These are phyloP conservation scores for Aethes cnicana DNA, from an alignment of 2,888 invertebrate species.

Conservation along the genomic window DNA sequence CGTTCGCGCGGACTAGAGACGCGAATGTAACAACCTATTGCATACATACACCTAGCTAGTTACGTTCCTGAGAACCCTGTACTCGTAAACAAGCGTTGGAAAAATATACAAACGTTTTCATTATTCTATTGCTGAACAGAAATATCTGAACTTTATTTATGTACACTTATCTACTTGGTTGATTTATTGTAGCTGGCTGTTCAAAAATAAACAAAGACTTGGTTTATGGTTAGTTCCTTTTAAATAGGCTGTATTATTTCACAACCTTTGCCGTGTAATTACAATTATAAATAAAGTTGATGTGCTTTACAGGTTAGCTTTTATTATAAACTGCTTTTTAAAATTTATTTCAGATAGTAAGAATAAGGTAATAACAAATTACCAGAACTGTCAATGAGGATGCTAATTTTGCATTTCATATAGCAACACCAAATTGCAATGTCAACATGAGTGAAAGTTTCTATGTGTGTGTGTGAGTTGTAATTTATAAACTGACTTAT, in stretches of 20 bases:
- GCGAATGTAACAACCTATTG: slow-evolving; percentile 20
- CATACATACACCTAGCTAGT: slow-evolving; percentile 24
- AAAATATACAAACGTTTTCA: slow-evolving; percentile 30
- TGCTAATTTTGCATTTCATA: no score
- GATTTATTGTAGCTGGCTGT: slow-evolving; percentile 23
- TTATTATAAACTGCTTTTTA: no score
- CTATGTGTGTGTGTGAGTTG: no score
- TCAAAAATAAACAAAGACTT: slow-evolving; percentile 14
- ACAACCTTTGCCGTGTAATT: slow-evolving; percentile 7
- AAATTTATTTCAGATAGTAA: no score
- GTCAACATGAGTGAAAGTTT: no score
- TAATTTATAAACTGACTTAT: no score
- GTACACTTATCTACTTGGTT: slow-evolving; percentile 27
- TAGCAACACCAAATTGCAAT: no score
- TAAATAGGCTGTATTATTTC: slow-evolving; percentile 14
- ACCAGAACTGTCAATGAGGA: no score
- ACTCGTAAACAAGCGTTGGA: slow-evolving; percentile 26
- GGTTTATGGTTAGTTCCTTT: slow-evolving; percentile 9
- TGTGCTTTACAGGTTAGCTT: background rate
- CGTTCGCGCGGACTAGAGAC: slow-evolving; percentile 47
- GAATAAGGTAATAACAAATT: no score
- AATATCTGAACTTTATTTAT: slow-evolving; percentile 29
- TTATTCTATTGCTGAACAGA: slow-evolving; percentile 25
- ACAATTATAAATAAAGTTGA: background rate
- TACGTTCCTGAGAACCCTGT: slow-evolving; percentile 22